Evolutionary conservation across 2,797 vertebrate genomes (phyloP).

Genomic region (Gallinago stenura): DNA sequence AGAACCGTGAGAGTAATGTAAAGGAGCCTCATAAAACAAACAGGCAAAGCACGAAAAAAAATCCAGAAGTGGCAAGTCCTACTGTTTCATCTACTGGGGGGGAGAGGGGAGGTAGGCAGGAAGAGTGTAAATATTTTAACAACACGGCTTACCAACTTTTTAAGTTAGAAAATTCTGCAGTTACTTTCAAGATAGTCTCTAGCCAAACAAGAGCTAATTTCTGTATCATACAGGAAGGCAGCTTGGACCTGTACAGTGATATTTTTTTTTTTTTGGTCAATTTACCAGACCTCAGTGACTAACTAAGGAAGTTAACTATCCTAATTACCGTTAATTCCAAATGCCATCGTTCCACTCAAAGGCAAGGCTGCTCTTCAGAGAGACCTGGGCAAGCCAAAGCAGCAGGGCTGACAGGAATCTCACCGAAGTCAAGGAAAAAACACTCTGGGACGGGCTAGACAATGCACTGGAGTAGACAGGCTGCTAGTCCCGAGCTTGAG

Average conservation of each 20-base stretch:
- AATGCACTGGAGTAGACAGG: fast-evolving
- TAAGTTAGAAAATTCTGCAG: not conserved
- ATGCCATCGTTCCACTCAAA: not conserved
- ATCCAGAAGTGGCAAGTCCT: not conserved
- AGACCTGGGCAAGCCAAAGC: not conserved
- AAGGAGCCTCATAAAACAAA: not conserved
- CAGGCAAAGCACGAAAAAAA: not conserved
- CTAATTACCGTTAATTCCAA: not conserved
- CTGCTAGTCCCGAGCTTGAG: no score
- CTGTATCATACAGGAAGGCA: not conserved
- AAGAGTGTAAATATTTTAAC: not conserved
- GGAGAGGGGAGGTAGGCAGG: no score
- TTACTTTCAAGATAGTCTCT: not conserved
- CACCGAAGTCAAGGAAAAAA: not conserved
- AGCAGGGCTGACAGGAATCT: not conserved
- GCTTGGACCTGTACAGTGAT: not conserved
- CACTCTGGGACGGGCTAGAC: not conserved
- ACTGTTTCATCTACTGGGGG: not conserved
- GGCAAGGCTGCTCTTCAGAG: not conserved
- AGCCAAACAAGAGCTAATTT: not conserved
- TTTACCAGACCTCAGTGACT: not conserved
- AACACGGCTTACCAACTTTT: not conserved
- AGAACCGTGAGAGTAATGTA: not conserved
- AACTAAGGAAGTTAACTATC: not conserved
- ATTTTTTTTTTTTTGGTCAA: not conserved